A percentile compares a stretch with the other conserved stretches of the same genome.
Conservation (phyloP, 37 sponge, comb jelly and placozoan genomes). For the Eunapius fragilis region DNA sequence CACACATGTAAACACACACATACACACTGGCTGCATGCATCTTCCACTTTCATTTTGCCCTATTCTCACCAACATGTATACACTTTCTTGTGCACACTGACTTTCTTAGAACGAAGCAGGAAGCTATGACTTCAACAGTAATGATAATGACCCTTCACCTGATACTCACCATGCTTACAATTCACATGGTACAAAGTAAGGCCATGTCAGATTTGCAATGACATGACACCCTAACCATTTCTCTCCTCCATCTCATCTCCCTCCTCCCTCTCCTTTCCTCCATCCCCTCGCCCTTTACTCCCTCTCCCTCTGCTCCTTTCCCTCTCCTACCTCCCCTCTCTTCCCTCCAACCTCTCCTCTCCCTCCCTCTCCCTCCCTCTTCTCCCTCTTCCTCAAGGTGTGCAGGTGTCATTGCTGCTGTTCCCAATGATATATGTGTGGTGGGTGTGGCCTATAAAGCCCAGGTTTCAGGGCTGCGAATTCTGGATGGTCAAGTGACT, state of each 20-base stretch:
- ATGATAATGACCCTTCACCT: conserved; percentile 73
- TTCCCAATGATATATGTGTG: conserved; percentile 77
- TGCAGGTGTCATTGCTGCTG: conserved; percentile 79
- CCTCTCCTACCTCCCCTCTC: background rate
- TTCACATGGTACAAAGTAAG: conserved; percentile 78
- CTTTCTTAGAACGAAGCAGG: conserved; percentile 44
- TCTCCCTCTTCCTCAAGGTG: conserved; percentile 42
- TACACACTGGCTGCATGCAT: no score
- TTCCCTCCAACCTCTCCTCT: background rate
- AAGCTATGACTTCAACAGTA: conserved; percentile 75
- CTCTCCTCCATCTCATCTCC: background rate
- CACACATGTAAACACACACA: conserved; percentile 17
- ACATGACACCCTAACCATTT: no score
- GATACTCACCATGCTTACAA: conserved; percentile 31
- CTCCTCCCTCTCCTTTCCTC: background rate
- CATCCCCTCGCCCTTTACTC: background rate
- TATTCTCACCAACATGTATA: no score
- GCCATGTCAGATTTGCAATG: background rate
- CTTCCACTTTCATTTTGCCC: no score
- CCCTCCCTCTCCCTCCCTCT: background rate
- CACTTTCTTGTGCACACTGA: no score
- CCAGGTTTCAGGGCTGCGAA: conserved; percentile 66
- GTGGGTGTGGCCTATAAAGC: conserved; percentile 81
- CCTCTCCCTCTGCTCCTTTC: background rate
- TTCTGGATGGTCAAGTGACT: conserved; percentile 74